Conservation (phyloP, 2,888 invertebrate species). For the Monochamus alternatus region DNA sequence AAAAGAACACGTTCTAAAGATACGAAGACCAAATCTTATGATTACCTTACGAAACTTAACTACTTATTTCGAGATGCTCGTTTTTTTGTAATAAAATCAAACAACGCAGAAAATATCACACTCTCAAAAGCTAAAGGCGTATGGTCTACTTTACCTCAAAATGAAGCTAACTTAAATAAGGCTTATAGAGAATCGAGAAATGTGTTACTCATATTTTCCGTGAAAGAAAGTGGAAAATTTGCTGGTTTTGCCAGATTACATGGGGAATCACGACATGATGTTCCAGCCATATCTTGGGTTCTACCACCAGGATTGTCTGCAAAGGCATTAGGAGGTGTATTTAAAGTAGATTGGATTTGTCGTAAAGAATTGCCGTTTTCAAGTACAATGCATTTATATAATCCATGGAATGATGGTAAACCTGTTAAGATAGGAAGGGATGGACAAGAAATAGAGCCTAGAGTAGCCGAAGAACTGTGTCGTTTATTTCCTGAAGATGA, state of each 20-base stretch:
- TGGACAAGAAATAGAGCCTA: slow-evolving; percentile 97
- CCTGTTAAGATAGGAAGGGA: slow-evolving; percentile 99
- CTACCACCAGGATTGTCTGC: slow-evolving; percentile 94
- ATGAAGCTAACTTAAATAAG: slow-evolving; percentile 96
- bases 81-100: slow-evolving; percentile 98
- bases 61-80: slow-evolving; percentile 95
- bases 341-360: slow-evolving; percentile 95
- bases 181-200: slow-evolving; percentile 94
- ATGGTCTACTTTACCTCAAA: slow-evolving; percentile 98
- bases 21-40: slow-evolving; percentile 79
- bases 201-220: slow-evolving; percentile 96
- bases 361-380: slow-evolving; percentile 94
- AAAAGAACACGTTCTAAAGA: slow-evolving; percentile 68
- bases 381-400: slow-evolving; percentile 93
- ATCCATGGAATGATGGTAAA: slow-evolving; percentile 98
- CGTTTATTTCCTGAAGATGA: slow-evolving; percentile 95
- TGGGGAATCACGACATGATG: slow-evolving; percentile 91
- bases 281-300: slow-evolving; percentile 93
- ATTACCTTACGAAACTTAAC: slow-evolving; percentile 91
- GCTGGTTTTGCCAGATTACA: slow-evolving; percentile 94
- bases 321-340: slow-evolving; percentile 95
- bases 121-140: slow-evolving; percentile 96
- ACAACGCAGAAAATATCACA: slow-evolving; percentile 96
- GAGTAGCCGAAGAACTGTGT: slow-evolving; percentile 95
- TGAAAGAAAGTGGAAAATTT: slow-evolving; percentile 97